Evolutionary conservation across 2,113 vertebrate genomes (phyloP), one percentile per base, ranked within the genome.

Genomic region (Perca schrenkii): DNA sequence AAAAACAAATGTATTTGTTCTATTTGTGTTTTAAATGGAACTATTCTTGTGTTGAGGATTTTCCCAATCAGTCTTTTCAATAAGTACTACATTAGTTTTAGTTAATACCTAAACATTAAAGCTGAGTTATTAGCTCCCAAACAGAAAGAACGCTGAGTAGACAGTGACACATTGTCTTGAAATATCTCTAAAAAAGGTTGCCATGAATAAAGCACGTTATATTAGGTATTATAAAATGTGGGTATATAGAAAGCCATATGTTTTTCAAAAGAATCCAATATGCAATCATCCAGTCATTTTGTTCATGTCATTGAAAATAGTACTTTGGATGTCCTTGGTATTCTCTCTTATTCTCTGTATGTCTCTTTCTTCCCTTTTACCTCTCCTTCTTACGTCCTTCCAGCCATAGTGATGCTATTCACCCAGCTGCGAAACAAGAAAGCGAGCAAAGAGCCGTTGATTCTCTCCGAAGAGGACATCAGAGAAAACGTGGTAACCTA

Each of bases 341-440:
- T 70, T 70, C 15, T 46, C 4, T 34, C 15, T 28, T 50, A 34
- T 13, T 52, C 34, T 49, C 1, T 40, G 15, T 43, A 8, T 53
- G 12, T 12, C 5, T n/a, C 31, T 50, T 47, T 54, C 22, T 31
- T 47, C 2, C 83, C 90, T 93, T 56, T 43, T 43, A 4, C 6
- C 17, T 46, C 34, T 47, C 13, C 4, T 60, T 6, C 15, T 57
- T 7, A 16, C 54, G 17, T 64, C 64, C 84, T 85, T 82, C 6
- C 91, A 98, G 97, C 96, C 3, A 97, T 98, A 36, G 97, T 97
- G 49, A 96, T 97, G 54, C 95, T 99, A 74, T 99, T 98, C 82
- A 92, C 97, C 86, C 97, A 97, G 17, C 87, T 99, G 81, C 96
- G 96, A 76, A 96, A 94, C 36, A 96, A 94, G 78, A 95, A 94